Conservation (phyloP, 2,888 invertebrate genomes). For the Lepidocyrtinus sp. region DNA sequence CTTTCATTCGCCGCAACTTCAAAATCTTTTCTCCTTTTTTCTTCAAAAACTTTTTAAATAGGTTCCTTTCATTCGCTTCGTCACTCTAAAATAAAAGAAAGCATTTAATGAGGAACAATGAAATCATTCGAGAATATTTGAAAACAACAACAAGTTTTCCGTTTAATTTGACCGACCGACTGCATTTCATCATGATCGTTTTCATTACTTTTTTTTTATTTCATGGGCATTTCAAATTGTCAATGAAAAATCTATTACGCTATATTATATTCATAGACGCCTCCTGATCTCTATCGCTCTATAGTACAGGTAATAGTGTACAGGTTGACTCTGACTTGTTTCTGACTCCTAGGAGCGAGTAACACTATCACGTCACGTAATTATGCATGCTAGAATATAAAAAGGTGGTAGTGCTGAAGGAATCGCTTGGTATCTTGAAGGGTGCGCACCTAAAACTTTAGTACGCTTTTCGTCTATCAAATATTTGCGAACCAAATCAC, state of each 20-base stretch:
- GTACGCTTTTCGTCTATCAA: constrained; percentile 28
- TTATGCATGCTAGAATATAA: not conserved
- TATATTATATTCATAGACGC: not conserved
- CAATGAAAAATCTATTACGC: not conserved
- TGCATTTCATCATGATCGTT: constrained; percentile 23
- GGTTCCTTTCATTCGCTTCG: not conserved
- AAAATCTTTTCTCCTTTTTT: not conserved
- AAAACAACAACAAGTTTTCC: not conserved
- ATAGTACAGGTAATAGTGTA: not conserved
- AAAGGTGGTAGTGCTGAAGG: not conserved
- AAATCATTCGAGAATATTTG: not conserved
- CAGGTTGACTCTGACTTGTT: not conserved
- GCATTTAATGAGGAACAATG: not conserved
- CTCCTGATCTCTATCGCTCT: too few species aligned
- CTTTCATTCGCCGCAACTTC: not conserved
- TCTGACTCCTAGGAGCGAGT: not conserved
- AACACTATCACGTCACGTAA: not conserved
- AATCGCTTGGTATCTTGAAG: not conserved
- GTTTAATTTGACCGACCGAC: not conserved
- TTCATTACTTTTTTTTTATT: not conserved
- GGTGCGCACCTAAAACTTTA: too few species aligned
- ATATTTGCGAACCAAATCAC: constrained; percentile 55
- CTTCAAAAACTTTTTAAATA: too few species aligned
- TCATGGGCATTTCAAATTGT: too few species aligned
- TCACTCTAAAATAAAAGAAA: not conserved